A percentile compares a stretch with the other conserved stretches of the same genome.
Conservation (phyloP, 2,113 vertebrate genomes). For the Myodes glareolus region DNA sequence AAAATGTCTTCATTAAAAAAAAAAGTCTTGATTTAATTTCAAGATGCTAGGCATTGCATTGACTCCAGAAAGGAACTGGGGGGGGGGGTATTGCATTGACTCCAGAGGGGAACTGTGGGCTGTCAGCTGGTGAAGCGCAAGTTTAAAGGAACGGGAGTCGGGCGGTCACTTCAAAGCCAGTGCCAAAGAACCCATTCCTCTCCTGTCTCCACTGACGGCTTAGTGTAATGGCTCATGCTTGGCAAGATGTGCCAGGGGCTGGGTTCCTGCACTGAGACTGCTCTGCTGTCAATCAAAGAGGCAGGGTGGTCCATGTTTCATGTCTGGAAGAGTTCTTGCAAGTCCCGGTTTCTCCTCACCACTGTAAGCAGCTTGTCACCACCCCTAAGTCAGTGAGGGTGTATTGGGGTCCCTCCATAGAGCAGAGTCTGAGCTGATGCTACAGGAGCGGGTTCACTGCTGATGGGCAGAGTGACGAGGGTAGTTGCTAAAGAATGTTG, state of each 20-base stretch:
- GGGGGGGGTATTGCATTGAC: neutral
- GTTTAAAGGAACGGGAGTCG: accelerated
- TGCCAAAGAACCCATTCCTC: neutral
- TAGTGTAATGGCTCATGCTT: accelerated
- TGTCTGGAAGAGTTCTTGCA: neutral
- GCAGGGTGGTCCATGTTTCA: no score
- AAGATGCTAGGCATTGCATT: neutral
- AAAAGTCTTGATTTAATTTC: neutral
- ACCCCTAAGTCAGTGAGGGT: neutral
- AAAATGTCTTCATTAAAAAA: constrained; percentile 13
- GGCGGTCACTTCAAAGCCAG: neutral
- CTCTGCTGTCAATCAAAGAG: neutral
- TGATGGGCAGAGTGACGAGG: accelerated
- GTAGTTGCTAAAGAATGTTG: neutral
- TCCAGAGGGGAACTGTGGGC: no score
- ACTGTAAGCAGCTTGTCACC: neutral
- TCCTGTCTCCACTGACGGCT: accelerated
- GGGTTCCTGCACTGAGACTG: accelerated
- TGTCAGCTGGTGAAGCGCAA: no score
- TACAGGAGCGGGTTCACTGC: accelerated
- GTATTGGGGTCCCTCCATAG: neutral
- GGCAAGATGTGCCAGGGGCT: neutral
- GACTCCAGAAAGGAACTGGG: no score
- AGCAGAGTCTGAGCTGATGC: neutral
- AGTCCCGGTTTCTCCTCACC: neutral